A percentile compares a stretch with the other conserved stretches of the same genome.
Conservation (phyloP, 2,113 vertebrate genomes). For the Amazona guildingii region DNA sequence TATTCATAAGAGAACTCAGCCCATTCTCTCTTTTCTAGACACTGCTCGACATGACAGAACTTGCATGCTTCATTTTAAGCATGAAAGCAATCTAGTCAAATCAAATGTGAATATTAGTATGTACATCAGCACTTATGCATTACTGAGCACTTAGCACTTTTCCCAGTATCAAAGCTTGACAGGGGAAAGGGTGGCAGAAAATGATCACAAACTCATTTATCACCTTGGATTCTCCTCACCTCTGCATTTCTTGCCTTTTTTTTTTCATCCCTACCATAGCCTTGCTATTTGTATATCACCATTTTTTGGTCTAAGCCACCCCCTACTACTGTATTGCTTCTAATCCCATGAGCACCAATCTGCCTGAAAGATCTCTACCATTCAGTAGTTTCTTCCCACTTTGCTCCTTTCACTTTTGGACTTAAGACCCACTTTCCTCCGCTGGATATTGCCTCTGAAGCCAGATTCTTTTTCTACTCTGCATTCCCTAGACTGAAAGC, state of each 20-base stretch:
- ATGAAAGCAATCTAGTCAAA: background rate
- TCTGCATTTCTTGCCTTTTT: background rate
- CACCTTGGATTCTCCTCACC: background rate
- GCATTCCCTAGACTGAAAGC: background rate
- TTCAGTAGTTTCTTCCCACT: background rate
- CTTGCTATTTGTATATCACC: background rate
- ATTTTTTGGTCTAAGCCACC: background rate
- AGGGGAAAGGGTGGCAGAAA: background rate
- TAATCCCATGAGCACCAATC: background rate
- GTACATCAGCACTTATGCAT: background rate
- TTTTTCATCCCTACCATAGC: background rate
- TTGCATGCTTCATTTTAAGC: background rate
- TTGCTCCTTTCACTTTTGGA: background rate
- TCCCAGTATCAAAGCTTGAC: background rate
- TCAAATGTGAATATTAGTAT: background rate
- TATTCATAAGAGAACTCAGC: background rate
- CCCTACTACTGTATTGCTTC: background rate
- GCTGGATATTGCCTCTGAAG: background rate
- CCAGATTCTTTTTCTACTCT: background rate
- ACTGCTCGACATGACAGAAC: background rate
- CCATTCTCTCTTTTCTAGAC: background rate
- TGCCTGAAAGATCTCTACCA: background rate
- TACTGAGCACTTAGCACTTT: background rate
- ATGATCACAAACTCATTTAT: background rate
- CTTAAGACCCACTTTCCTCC: background rate